These are phyloP conservation scores for Dorcus hopei DNA, from an alignment of 2,888 invertebrate genomes.

Conservation along the genomic window DNA sequence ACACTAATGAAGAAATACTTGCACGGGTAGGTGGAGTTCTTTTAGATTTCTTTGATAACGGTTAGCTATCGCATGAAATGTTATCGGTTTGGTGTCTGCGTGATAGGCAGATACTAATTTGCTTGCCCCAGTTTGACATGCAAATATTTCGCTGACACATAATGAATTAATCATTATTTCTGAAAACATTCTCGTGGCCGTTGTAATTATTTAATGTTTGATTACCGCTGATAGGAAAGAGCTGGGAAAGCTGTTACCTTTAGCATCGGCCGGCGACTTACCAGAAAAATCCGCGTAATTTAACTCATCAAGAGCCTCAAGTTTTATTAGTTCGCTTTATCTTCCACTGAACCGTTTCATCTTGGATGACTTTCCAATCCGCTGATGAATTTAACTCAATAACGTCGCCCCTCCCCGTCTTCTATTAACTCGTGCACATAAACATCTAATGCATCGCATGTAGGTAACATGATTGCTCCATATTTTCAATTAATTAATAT, in stretches of 20 bases:
- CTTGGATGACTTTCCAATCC: constrained; percentile 17
- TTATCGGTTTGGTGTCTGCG: no score
- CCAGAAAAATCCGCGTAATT: neutral
- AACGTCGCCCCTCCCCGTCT: constrained; percentile 13
- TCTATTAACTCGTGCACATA: constrained; percentile 19
- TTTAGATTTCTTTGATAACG: no score
- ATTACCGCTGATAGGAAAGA: neutral
- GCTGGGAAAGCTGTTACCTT: neutral
- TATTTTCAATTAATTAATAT: constrained; percentile 38
- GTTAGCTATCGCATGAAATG: no score
- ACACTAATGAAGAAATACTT: no score
- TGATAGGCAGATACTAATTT: no score
- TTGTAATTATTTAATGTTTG: neutral
- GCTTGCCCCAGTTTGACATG: no score
- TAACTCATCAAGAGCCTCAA: neutral
- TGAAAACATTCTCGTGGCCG: no score
- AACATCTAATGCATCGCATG: constrained; percentile 20
- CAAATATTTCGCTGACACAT: no score
- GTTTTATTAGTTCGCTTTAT: neutral
- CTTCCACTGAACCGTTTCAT: neutral
- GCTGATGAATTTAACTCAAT: constrained; percentile 17
- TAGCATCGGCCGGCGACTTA: no score
- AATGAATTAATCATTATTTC: no score
- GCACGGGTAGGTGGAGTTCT: no score
- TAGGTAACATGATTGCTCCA: constrained; percentile 26